Conservation (phyloP, 2,113 vertebrate genomes). For the Ageneiosus marmoratus region DNA sequence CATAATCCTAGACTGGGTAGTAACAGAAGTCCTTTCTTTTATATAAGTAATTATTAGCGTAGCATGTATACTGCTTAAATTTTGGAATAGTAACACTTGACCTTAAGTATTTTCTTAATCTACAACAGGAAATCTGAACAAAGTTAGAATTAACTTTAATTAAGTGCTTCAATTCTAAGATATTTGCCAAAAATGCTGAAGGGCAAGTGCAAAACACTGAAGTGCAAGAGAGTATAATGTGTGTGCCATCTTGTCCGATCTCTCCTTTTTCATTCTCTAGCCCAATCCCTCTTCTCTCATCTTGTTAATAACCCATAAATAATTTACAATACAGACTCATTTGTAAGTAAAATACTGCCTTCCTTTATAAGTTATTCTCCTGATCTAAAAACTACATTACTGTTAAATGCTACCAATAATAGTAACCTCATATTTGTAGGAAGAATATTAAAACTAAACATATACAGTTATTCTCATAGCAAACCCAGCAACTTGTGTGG, state of each 20-base stretch:
- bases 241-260: too few relatives aligned
- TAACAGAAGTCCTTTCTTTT: neutral
- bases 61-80: neutral
- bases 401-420: neutral
- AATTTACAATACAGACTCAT: neutral
- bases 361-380: neutral
- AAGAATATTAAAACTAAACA: neutral
- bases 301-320: neutral
- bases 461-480: neutral
- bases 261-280: neutral
- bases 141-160: too few relatives aligned
- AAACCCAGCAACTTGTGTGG: neutral
- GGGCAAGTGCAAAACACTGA: too few relatives aligned
- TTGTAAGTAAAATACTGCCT: neutral
- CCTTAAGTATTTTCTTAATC: too few relatives aligned
- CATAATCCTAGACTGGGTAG: too few relatives aligned
- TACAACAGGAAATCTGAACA: neutral
- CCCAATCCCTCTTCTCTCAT: neutral
- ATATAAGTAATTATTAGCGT: neutral
- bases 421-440: neutral
- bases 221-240: neutral
- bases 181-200: neutral
- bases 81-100: neutral
- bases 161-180: neutral
- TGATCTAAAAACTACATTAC: neutral